A percentile compares a stretch with the other conserved stretches of the same genome.
phyloP scores from a whole-genome alignment of 2,113 vertebrate species.

The Orcinus orca region DNA sequence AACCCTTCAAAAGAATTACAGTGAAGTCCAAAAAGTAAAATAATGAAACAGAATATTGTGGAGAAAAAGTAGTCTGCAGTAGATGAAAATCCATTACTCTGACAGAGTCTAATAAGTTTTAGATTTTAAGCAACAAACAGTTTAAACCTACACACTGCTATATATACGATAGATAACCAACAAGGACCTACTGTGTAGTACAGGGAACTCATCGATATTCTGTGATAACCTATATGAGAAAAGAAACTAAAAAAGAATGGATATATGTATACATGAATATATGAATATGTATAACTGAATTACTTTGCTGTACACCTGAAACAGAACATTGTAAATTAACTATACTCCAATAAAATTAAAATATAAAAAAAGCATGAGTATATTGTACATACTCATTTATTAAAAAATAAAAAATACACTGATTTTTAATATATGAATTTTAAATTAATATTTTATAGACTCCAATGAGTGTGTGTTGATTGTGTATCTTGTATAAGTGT shows the following conservation, averaged over 20 bases:
- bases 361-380: neutral
- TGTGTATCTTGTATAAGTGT: neutral
- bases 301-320: neutral
- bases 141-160: neutral
- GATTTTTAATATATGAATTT: neutral
- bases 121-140: neutral
- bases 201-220: neutral
- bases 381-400: neutral
- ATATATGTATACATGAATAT: neutral
- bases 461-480: neutral
- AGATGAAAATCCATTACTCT: neutral
- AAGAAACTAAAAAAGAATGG: neutral
- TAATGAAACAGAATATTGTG: neutral
- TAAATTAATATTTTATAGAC: neutral
- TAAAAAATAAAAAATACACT: neutral
- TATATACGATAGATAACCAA: neutral
- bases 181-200: neutral
- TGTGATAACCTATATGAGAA: neutral
- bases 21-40: neutral
- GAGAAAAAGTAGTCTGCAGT: neutral
- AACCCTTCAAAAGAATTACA: conserved; percentile 7
- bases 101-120: neutral
- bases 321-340: neutral
- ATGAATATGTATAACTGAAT: neutral
- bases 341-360: neutral